A percentile compares a stretch with the other conserved stretches of the same genome.
Conservation (phyloP, 2,888 invertebrate genomes). For the Patella pellucida region DNA sequence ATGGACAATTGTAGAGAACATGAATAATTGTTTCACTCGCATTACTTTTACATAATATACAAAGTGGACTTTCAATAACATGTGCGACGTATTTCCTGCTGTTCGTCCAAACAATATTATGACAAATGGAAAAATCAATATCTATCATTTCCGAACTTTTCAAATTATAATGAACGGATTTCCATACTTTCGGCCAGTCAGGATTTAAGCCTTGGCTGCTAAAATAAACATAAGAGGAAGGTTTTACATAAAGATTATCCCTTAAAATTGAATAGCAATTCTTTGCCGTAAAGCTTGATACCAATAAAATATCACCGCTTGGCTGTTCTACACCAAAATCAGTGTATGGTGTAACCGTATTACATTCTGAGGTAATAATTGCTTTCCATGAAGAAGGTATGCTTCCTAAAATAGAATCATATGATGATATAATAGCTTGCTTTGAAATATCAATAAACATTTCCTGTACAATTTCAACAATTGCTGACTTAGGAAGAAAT, state of each 20-base stretch:
- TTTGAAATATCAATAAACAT: background rate
- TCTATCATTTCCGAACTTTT: background rate
- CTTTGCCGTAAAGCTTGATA: background rate
- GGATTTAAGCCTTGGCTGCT: background rate
- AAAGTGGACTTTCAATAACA: background rate
- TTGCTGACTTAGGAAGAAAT: background rate
- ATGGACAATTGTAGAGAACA: background rate
- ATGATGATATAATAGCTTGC: background rate
- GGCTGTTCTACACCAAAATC: background rate
- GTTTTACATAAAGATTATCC: background rate
- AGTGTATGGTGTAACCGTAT: background rate
- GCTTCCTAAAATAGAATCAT: background rate
- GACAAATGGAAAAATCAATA: background rate
- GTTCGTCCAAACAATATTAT: conserved; percentile 4
- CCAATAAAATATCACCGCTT: background rate
- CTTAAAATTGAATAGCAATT: background rate
- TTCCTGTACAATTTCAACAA: background rate
- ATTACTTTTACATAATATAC: background rate
- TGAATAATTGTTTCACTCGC: background rate
- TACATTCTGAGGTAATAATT: background rate
- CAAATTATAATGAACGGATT: background rate
- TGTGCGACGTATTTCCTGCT: background rate
- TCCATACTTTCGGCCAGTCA: background rate
- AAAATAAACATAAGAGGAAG: background rate
- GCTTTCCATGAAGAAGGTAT: background rate